These are phyloP conservation scores for Patella vulgata DNA, from an alignment of 1,140 invertebrate species.

Conservation along the genomic window DNA sequence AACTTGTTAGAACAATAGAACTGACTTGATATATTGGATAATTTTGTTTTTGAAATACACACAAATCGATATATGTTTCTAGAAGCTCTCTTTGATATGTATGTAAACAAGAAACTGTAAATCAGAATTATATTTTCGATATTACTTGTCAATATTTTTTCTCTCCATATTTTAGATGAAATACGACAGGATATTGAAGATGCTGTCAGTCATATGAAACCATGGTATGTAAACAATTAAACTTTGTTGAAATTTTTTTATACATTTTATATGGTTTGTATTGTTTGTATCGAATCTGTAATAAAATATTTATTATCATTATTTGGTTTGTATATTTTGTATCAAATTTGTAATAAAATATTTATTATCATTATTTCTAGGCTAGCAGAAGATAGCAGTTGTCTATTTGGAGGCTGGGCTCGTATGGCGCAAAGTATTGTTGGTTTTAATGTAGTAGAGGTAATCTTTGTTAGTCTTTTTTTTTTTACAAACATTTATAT, in stretches of 20 bases:
- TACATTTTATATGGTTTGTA: no score
- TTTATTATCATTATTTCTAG: constrained; percentile 64
- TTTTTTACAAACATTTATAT: not conserved
- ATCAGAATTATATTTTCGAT: no score
- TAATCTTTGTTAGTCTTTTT: constrained; percentile 35
- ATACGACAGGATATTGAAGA: constrained; percentile 99
- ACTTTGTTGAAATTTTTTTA: no score
- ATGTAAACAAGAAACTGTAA: no score
- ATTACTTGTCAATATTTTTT: no score
- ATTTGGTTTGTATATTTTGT: no score
- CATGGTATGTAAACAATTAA: constrained; percentile 82
- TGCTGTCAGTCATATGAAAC: constrained; percentile 90
- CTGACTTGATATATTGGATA: not conserved
- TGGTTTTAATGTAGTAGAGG: constrained; percentile 93
- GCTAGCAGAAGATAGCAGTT: constrained; percentile 85
- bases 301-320: not conserved
- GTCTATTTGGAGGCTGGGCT: constrained; percentile 97
- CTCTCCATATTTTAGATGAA: constrained; percentile 86
- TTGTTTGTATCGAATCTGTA: no score
- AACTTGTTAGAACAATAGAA: not conserved
- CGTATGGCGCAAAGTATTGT: constrained; percentile 96
- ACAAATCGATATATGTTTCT: no score
- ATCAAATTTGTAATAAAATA: not conserved
- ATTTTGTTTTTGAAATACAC: not conserved
- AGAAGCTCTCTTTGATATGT: no score